A percentile compares a stretch with the other conserved stretches of the same genome.
Evolutionary conservation across 2,797 vertebrate genomes (phyloP).

Genomic region (Peromyscus eremicus): DNA sequence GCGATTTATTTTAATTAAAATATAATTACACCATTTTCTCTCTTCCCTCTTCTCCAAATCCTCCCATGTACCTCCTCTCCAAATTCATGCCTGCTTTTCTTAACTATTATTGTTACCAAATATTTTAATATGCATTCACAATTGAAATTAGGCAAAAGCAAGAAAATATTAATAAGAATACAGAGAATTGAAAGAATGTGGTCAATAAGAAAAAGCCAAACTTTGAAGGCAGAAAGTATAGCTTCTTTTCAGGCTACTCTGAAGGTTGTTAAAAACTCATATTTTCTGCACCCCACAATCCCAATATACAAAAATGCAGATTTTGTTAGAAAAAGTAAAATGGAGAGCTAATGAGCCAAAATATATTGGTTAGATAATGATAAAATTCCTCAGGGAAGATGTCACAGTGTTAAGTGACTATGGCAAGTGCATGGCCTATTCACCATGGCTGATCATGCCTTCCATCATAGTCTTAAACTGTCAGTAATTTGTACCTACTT

Average conservation of each 20-base stretch:
- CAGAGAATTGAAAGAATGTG: background rate
- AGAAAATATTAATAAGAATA: background rate
- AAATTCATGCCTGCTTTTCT: background rate
- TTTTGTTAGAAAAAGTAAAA: background rate
- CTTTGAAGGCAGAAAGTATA: background rate
- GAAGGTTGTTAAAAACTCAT: background rate
- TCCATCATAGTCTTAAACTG: background rate
- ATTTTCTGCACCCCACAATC: background rate
- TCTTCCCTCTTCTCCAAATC: background rate
- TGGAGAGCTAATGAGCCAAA: background rate
- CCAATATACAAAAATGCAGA: background rate
- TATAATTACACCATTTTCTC: background rate
- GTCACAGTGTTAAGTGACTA: background rate
- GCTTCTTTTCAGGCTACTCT: background rate
- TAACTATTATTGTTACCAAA: background rate
- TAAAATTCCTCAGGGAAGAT: background rate
- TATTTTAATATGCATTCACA: background rate
- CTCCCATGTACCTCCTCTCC: background rate
- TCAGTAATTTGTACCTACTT: background rate
- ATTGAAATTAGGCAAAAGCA: background rate
- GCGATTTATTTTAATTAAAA: background rate
- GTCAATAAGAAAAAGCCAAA: background rate
- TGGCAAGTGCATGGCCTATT: background rate
- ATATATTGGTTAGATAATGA: background rate
- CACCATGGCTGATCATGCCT: background rate